A percentile compares a stretch with the other conserved stretches of the same genome.
Conservation (phyloP, 2,888 invertebrate species). For the Eupithecia subfuscata region DNA sequence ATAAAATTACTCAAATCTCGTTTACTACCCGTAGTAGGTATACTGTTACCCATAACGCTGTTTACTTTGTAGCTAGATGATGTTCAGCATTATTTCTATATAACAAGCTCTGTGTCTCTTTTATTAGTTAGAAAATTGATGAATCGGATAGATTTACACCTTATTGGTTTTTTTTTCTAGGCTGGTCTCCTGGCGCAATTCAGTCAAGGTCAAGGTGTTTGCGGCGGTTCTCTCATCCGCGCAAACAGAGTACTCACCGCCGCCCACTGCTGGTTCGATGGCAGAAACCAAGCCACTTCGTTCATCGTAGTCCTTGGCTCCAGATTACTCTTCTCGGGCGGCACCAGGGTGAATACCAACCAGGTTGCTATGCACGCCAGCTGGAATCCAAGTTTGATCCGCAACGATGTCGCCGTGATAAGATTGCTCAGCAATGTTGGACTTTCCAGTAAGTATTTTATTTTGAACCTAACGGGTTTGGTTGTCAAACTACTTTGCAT, state of each 20-base stretch:
- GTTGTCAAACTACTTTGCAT: too few species aligned
- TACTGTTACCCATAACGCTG: too few species aligned
- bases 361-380: conserved; percentile 53
- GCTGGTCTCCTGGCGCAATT: conserved; percentile 50
- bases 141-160: background rate
- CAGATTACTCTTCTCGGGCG: conserved; percentile 56
- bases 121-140: background rate
- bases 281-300: conserved; percentile 53
- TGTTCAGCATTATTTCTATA: background rate
- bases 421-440: conserved; percentile 41
- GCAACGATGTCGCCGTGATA: conserved; percentile 63
- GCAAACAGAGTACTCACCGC: conserved; percentile 51
- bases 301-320: conserved; percentile 64
- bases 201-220: conserved; percentile 48
- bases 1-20: too few species aligned
- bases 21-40: too few species aligned
- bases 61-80: background rate
- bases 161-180: conserved; percentile 40
- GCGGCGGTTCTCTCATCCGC: conserved; percentile 60
- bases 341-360: conserved; percentile 52
- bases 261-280: conserved; percentile 66
- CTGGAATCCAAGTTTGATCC: conserved; percentile 53
- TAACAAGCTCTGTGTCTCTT: background rate
- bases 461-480: too few species aligned
- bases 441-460: conserved; percentile 46